Conservation (phyloP, 1,140 invertebrate species). For the Ericerus pela region DNA sequence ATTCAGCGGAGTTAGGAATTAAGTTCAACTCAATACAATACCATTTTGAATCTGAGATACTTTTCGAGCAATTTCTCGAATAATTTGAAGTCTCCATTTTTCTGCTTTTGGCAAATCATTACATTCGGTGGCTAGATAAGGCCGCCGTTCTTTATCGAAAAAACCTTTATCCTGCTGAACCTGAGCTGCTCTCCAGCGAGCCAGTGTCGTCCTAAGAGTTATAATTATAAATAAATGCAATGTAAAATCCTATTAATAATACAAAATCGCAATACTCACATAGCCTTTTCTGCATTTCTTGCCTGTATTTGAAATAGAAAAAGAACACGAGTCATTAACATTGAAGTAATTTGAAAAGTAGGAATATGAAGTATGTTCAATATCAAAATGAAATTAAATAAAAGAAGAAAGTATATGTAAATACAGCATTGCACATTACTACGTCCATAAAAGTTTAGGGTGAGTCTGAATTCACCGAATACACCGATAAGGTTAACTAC, state of each 20-base stretch:
- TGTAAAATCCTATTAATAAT: conserved; percentile 2
- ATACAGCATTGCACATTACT: too few relatives aligned
- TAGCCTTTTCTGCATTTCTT: conserved; percentile 68
- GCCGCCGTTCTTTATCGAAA: conserved; percentile 57
- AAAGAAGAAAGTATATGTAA: too few relatives aligned
- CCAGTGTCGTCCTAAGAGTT: conserved; percentile 72
- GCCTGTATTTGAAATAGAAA: too few relatives aligned
- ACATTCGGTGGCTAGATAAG: conserved; percentile 87
- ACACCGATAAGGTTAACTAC: too few relatives aligned
- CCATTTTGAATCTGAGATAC: conserved; percentile 98
- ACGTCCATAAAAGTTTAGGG: too few relatives aligned
- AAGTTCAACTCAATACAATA: conserved; percentile 27
- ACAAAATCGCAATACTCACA: conserved; percentile 43
- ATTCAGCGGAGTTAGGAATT: too few relatives aligned
- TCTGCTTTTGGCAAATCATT: conserved; percentile 76
- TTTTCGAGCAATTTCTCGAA: conserved; percentile 93
- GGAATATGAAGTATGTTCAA: too few relatives aligned
- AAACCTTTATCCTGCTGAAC: conserved; percentile 47
- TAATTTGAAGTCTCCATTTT: conserved; percentile 91
- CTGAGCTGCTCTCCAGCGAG: conserved; percentile 87
- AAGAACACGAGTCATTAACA: too few relatives aligned
- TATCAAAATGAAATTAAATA: too few relatives aligned
- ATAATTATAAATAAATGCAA: conserved; percentile 20
- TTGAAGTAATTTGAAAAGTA: too few relatives aligned
- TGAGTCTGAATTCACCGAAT: too few relatives aligned